Conservation (phyloP, 2,113 vertebrate genomes). For the Sitta europaea region DNA sequence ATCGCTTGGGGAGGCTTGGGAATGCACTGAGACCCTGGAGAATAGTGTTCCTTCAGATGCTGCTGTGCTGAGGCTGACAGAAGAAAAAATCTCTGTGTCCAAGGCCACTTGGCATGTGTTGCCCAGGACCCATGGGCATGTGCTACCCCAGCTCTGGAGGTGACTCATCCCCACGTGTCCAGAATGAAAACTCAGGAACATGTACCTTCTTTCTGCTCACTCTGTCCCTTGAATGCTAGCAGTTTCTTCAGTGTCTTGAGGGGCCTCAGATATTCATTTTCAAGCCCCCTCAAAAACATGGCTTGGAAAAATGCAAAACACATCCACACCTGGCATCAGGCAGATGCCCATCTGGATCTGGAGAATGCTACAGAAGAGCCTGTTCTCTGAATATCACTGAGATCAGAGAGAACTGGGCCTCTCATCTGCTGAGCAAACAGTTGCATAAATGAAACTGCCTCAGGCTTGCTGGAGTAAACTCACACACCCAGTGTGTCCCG, state of each 20-base stretch:
- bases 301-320: neutral
- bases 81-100: neutral
- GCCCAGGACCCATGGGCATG: no score
- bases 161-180: accelerated
- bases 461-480: neutral
- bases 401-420: constrained; percentile 35
- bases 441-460: constrained; percentile 61
- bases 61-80: neutral
- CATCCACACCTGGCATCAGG: neutral
- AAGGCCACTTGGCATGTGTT: neutral
- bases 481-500: constrained; percentile 14
- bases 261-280: neutral
- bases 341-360: neutral
- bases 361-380: neutral
- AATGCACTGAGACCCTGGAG: neutral
- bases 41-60: neutral
- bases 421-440: constrained; percentile 54
- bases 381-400: neutral
- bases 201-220: neutral
- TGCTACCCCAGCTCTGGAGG: neutral
- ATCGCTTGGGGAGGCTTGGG: neutral
- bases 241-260: neutral
- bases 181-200: neutral
- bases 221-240: neutral
- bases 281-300: neutral